phyloP scores from a whole-genome alignment of 1,140 invertebrate species.

The Magallana gigas region DNA sequence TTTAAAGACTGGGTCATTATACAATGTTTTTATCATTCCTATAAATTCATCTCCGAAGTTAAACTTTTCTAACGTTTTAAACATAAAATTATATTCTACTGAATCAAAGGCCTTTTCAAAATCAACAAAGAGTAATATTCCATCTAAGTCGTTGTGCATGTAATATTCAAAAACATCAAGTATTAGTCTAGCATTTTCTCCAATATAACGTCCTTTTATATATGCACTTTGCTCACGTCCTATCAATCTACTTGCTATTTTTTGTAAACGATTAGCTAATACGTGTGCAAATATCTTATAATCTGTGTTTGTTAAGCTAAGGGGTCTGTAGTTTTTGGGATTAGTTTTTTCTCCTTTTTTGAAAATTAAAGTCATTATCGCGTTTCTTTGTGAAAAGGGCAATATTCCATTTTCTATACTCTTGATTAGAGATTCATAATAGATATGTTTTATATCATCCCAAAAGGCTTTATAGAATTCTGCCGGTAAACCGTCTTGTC shows the following conservation, averaged over 20 bases:
- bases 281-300: neutral
- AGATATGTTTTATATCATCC: neutral
- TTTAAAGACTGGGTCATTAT: neutral
- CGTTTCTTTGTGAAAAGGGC: neutral
- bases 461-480: neutral
- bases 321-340: neutral
- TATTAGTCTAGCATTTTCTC: too few species aligned
- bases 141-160: neutral
- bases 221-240: neutral
- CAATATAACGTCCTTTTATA: neutral
- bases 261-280: neutral
- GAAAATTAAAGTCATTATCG: neutral
- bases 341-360: neutral
- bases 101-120: neutral
- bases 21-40: neutral
- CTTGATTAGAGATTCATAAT: neutral
- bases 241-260: neutral
- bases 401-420: neutral
- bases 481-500: neutral
- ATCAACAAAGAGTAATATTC: neutral
- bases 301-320: neutral
- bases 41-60: neutral
- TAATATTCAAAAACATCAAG: neutral
- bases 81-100: neutral
- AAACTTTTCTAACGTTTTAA: neutral